Evolutionary conservation across 1,140 invertebrate genomes (phyloP).

Genomic region (Bombus turneri): DNA sequence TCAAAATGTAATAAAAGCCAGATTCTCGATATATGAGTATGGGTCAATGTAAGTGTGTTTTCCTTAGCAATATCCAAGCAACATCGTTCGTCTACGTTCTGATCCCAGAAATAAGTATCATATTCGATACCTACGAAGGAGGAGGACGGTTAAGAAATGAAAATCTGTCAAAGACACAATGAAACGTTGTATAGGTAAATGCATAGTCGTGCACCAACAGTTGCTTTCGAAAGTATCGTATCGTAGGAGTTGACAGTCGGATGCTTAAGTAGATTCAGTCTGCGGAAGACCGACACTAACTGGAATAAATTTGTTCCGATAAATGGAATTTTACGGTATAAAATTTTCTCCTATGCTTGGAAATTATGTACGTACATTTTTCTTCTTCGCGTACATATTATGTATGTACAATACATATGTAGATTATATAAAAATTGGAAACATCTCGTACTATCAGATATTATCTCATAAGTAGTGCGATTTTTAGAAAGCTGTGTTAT

Average conservation of each 20-base stretch:
- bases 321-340: too few species aligned
- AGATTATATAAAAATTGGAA: not conserved
- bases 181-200: not conserved
- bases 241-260: not conserved
- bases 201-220: not conserved
- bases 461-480: too few species aligned
- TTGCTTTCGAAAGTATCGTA: not conserved
- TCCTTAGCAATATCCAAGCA: slow-evolving; percentile 18
- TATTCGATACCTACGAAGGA: not conserved
- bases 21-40: slow-evolving; percentile 20
- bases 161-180: slow-evolving; percentile 33
- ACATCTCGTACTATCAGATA: not conserved
- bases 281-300: not conserved
- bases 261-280: not conserved
- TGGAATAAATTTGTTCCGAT: not conserved
- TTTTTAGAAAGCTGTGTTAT: too few species aligned
- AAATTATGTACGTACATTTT: not conserved
- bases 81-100: slow-evolving; percentile 11
- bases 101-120: slow-evolving; percentile 49
- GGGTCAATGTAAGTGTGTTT: slow-evolving; percentile 19
- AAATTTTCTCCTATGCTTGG: too few species aligned
- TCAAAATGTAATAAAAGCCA: slow-evolving; percentile 62
- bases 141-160: slow-evolving; percentile 33
- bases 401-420: too few species aligned
- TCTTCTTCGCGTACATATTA: not conserved